Conservation (phyloP, 1,140 invertebrate genomes). For the Drosophila azteca region DNA sequence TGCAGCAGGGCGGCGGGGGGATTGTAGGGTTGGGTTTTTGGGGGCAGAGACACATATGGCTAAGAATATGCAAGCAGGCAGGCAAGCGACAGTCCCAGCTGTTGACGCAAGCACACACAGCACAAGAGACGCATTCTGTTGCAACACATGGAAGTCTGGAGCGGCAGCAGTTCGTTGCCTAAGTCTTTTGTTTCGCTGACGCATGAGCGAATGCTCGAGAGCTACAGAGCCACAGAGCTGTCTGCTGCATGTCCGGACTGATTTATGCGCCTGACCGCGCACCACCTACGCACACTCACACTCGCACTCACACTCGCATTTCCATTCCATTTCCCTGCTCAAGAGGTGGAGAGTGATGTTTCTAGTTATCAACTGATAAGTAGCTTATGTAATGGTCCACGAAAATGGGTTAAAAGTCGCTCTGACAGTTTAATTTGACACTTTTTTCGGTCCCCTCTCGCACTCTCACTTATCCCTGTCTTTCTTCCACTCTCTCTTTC, state of each 20-base stretch:
- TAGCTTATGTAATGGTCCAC: slow-evolving; percentile 76
- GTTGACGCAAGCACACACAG: slow-evolving; percentile 53
- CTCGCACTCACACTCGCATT: not conserved
- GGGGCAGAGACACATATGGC: slow-evolving; percentile 43
- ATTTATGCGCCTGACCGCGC: slow-evolving; percentile 73
- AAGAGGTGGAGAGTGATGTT: slow-evolving; percentile 49
- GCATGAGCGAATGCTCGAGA: slow-evolving; percentile 67
- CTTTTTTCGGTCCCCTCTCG: slow-evolving; percentile 48
- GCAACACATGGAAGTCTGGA: slow-evolving; percentile 42
- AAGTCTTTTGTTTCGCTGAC: slow-evolving; percentile 79
- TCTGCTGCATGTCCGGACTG: slow-evolving; percentile 59
- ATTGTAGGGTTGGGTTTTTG: slow-evolving; percentile 21
- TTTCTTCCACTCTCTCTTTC: not conserved
- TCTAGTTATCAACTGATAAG: slow-evolving; percentile 79
- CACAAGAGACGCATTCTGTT: slow-evolving; percentile 64
- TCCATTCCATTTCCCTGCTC: slow-evolving; percentile 50
- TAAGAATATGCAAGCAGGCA: slow-evolving; percentile 50
- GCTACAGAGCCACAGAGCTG: no score
- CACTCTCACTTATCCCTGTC: not conserved
- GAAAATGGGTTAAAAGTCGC: slow-evolving; percentile 74
- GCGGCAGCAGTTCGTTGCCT: slow-evolving; percentile 61
- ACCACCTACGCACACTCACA: slow-evolving; percentile 59
- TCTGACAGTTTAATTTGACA: slow-evolving; percentile 81
- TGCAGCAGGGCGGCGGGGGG: slow-evolving; percentile 12
- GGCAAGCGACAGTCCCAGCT: slow-evolving; percentile 53